Base-by-base conservation (phyloP, 2,888 invertebrate genomes). In the Spodoptera exigua region DNA sequence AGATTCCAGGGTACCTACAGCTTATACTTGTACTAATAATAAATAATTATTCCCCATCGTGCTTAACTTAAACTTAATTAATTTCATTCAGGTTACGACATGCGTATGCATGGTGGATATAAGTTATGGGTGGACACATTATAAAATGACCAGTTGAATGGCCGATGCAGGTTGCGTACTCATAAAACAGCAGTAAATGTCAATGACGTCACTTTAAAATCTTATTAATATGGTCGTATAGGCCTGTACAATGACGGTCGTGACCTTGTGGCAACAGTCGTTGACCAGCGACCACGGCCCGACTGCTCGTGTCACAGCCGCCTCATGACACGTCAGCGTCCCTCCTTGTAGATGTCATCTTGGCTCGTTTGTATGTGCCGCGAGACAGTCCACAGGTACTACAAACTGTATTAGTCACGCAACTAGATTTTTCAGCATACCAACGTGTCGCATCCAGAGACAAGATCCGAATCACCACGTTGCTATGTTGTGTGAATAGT, bases 261-360 rank as follows among this genome's bases (percentile, higher is more conserved):
- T 55, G 73, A 73, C 67, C 70, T 73, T 73, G 70, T 27, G 43
- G 27, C 16, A 7, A 47, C 67, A 67, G 67, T 67, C 67, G 46
- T 46, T 67, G 67, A 57, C 67, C 73, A 60, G 11, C 55, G 66
- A 55, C 48, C 45, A 46, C 21, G 45, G 54, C 45, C 9, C 27
- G 10, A 35, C 27, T 61, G 45, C 34, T 59, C 41, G 21, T 16
- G 56, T 48, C 67, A 58, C 36, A 49, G 39, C 27, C n/a, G n/a
- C n/a, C n/a, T n/a, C 35, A 44, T 16, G 17, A 21, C 45, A 9
- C 7, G 39, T 18, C 39, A 16, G 27, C 27, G 27, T 7, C 27
- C 27, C 27, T 27, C 27, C 32, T 17, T n/a, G 40, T 40, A 41
- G 47, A 48, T 62, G 61, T 63, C 70, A 59, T 13, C 43, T n/a